phyloP scores from a whole-genome alignment of 2,113 vertebrate genomes.

The Dromiciops gliroides region DNA sequence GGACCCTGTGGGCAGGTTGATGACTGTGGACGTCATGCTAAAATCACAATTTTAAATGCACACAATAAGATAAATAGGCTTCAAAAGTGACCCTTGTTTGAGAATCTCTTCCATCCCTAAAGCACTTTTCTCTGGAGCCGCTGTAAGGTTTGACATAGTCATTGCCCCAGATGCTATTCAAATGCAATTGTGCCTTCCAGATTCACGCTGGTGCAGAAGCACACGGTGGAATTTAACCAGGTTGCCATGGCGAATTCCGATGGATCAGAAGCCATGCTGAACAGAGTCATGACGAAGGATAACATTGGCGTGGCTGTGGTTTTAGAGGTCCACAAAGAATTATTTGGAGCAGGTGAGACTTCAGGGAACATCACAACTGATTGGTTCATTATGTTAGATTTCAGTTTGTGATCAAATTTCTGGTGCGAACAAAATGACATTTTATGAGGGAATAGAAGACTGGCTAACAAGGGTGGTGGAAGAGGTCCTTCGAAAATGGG shows the following conservation, averaged over 20 bases:
- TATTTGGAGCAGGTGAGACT: conserved; percentile 90
- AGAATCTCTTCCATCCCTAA: background rate
- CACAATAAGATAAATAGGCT: background rate
- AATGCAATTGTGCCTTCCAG: conserved; percentile 79
- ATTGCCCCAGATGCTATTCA: background rate
- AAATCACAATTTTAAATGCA: background rate
- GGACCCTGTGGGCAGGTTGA: no score
- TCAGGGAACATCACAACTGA: background rate
- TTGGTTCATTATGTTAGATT: background rate
- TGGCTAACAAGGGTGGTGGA: conserved; percentile 30
- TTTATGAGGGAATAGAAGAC: background rate
- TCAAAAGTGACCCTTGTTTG: background rate
- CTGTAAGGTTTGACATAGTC: background rate
- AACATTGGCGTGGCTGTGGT: conserved; percentile 97
- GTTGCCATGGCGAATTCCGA: conserved; percentile 99
- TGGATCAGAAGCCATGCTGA: conserved; percentile 98
- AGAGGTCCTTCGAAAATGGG: conserved; percentile 49
- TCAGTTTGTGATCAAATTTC: background rate
- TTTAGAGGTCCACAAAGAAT: conserved; percentile 94
- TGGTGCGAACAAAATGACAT: background rate
- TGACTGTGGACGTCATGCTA: background rate
- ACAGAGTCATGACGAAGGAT: conserved; percentile 99
- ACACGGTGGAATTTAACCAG: conserved; percentile 99
- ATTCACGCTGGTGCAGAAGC: conserved; percentile 96
- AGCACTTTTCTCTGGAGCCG: background rate